Conservation (phyloP, 2,797 vertebrate genomes). For the Alca torda region DNA sequence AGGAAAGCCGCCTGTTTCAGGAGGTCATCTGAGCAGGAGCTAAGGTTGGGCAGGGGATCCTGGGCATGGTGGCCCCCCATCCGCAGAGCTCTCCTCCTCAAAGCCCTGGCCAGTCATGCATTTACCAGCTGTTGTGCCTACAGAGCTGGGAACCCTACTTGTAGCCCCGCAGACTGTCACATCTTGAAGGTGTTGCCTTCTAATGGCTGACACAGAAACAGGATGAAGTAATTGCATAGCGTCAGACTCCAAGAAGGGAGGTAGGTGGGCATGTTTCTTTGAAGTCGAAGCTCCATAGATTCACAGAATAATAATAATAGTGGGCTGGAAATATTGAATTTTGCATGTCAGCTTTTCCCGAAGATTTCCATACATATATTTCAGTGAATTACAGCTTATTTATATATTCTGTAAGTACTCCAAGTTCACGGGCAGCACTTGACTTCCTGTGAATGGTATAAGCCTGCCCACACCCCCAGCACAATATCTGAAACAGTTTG, state of each 20-base stretch:
- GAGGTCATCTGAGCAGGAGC: background rate
- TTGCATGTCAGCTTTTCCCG: background rate
- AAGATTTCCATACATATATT: background rate
- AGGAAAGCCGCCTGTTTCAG: background rate
- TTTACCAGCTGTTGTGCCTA: background rate
- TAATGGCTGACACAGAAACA: background rate
- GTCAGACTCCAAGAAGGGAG: background rate
- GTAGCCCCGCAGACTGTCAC: background rate
- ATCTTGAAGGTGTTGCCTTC: background rate
- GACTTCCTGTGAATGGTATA: background rate
- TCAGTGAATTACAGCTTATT: background rate
- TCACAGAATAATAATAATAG: background rate
- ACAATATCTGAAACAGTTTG: background rate
- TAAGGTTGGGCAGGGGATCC: background rate
- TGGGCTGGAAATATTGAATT: background rate
- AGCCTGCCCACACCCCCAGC: background rate
- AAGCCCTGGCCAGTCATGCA: background rate
- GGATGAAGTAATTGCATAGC: background rate
- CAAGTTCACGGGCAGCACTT: rapidly evolving
- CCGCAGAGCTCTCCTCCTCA: background rate
- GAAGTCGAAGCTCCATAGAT: background rate
- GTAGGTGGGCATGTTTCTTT: background rate
- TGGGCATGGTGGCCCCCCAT: background rate
- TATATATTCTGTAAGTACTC: background rate
- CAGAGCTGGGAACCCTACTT: background rate